phyloP scores from a whole-genome alignment of 2,113 vertebrate species.

The Rhipidura dahli region DNA sequence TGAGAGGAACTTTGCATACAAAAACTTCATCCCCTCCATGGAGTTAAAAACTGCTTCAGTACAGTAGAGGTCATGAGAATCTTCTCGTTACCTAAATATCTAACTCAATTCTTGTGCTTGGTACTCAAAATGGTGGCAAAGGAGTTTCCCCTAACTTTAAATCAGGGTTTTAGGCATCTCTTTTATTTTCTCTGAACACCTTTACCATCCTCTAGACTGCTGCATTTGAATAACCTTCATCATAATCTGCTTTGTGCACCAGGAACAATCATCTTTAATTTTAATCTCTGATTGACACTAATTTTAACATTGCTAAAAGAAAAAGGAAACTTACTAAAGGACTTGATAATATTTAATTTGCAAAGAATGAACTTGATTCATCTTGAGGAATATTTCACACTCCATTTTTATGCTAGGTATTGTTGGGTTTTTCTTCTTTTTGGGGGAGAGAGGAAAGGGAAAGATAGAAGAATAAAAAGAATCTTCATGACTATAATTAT shows the following conservation, averaged over 20 bases:
- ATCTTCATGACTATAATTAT: neutral
- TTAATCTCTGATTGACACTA: neutral
- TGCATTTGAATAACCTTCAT: neutral
- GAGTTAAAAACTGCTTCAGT: neutral
- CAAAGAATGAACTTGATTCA: neutral
- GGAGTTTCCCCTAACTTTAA: neutral
- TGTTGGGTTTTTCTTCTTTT: neutral
- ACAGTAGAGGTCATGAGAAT: neutral
- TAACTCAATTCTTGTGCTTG: neutral
- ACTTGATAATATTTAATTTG: neutral
- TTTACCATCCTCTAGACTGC: rapidly evolving
- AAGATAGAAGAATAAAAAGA: neutral
- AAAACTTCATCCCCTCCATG: neutral
- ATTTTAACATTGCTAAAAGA: neutral
- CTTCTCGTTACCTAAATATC: neutral
- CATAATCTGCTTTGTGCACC: neutral
- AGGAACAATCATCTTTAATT: neutral
- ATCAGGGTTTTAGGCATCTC: neutral
- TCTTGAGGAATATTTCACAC: neutral
- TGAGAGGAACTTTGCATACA: neutral
- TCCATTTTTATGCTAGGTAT: neutral
- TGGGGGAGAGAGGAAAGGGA: rapidly evolving
- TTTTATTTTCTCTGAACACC: neutral
- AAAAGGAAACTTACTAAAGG: neutral
- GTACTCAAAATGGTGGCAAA: neutral